These are phyloP conservation scores for Drepanosiphum platanoidis DNA, from an alignment of 2,888 invertebrate genomes.

Conservation along the genomic window DNA sequence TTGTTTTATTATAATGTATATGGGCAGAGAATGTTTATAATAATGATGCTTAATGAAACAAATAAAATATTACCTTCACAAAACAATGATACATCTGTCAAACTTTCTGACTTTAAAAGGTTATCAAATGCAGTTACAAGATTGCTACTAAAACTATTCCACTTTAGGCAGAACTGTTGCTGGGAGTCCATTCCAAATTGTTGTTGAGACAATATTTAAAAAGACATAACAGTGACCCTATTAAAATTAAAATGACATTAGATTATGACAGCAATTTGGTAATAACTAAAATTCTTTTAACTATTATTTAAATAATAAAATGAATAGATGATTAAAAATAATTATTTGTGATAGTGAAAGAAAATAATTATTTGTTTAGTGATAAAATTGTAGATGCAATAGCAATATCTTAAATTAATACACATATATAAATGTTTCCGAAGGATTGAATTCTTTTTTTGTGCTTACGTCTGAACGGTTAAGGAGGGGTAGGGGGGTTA, in stretches of 20 bases:
- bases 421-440: background rate
- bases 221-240: slow-evolving; percentile 63
- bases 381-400: background rate
- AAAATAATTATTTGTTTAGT: background rate
- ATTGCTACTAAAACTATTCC: slow-evolving; percentile 95
- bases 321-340: background rate
- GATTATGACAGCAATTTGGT: background rate
- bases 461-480: background rate
- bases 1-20: slow-evolving; percentile 17
- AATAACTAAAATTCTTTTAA: background rate
- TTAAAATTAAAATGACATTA: slow-evolving; percentile 44
- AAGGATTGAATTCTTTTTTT: background rate
- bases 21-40: background rate
- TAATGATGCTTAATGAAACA: slow-evolving; percentile 8
- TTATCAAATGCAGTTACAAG: slow-evolving; percentile 91
- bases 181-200: slow-evolving; percentile 83
- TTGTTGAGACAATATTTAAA: slow-evolving; percentile 63
- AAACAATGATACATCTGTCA: slow-evolving; percentile 91
- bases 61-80: slow-evolving; percentile 78
- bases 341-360: background rate
- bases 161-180: slow-evolving; percentile 94
- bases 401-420: too few species aligned
- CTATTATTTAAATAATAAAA: background rate
- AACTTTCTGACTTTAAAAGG: slow-evolving; percentile 91
- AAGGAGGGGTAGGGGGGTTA: background rate